Evolutionary conservation across 2,888 invertebrate genomes (phyloP), one percentile per base, ranked within the genome.

Genomic region (Athetis lepigone): DNA sequence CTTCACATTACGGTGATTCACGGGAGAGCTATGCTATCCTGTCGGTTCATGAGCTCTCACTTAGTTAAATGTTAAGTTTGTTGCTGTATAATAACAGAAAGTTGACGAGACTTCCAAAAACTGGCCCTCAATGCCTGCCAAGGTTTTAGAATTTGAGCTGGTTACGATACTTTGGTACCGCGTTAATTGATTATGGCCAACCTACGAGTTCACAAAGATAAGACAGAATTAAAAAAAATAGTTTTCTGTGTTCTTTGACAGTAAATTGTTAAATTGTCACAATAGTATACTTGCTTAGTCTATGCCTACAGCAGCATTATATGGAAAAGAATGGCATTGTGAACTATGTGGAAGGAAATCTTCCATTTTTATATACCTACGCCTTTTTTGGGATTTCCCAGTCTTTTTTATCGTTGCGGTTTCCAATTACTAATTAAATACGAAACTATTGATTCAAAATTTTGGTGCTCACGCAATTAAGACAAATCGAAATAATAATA

Each of bases 1-100:
- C 84, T 85, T 80, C 77, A 74, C 74, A 72, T 76, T 77, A 65
- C 58, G 43, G 64, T 86, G 86, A 88, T 79, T 88, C 87, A 88
- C 77, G 57, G 70, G 73, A 75, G 54, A 74, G 61, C 33, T 66
- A 71, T 68, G 68, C 49, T 27, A 39, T 56, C 57, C 46, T 66
- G 51, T 43, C 47, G 47, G 59, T 54, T 52, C 55, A 51, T 50
- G 37, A 51, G 63, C 70, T 40, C 25, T 47, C 27, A 58, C 52
- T 29, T 16, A 47, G n/a, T 7, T 52, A 49, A 33, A 16, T 27
- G 27, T 8, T 5, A 2, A 25, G n/a, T 6, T 23, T 5, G 16
- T 39, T 51, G 11, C 25, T 19, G 4, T 21, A 40, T 23, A 11
- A 13, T 2, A n/a, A 19, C n/a, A 4, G 9, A 16, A 4, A 19